Evolutionary conservation across 2,113 vertebrate species (phyloP).

Genomic region (Ardeotis arabs): DNA sequence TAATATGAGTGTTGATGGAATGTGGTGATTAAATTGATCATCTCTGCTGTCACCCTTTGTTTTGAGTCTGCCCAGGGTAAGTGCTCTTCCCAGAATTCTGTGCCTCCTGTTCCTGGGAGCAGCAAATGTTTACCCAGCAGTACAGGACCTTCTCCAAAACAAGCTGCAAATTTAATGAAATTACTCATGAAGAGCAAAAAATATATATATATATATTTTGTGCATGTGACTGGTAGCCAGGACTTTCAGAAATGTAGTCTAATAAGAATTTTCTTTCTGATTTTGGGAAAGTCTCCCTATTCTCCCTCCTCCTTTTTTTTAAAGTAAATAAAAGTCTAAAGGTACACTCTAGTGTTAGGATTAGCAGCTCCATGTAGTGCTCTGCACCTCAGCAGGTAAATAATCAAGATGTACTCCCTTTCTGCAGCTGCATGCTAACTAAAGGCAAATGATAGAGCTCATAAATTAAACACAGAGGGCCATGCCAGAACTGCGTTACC

Average conservation of each 20-base stretch:
- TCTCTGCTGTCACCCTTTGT: conserved; percentile 21
- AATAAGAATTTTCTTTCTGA: not conserved
- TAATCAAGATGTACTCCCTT: conserved; percentile 9
- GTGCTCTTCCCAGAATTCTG: not conserved
- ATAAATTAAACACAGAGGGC: conserved; percentile 2
- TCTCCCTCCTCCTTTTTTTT: not conserved
- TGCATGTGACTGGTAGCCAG: not conserved
- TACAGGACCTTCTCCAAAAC: not conserved
- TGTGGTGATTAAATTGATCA: not conserved
- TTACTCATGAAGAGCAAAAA: not conserved
- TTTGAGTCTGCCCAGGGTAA: not conserved
- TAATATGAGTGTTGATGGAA: not conserved
- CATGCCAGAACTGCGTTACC: not conserved
- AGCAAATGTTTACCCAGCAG: not conserved
- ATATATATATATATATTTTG: not conserved
- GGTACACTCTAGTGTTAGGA: not conserved
- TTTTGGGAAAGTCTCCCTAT: not conserved
- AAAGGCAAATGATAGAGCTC: not conserved
- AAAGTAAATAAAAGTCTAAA: not conserved
- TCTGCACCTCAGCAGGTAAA: not conserved
- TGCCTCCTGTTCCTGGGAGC: not conserved
- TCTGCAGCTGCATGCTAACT: not conserved
- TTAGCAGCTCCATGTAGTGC: not conserved
- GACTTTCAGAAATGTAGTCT: not conserved
- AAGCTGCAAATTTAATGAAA: not conserved